These are phyloP conservation scores for Notechis scutatus DNA, from an alignment of 2,113 vertebrate genomes.

Conservation along the genomic window DNA sequence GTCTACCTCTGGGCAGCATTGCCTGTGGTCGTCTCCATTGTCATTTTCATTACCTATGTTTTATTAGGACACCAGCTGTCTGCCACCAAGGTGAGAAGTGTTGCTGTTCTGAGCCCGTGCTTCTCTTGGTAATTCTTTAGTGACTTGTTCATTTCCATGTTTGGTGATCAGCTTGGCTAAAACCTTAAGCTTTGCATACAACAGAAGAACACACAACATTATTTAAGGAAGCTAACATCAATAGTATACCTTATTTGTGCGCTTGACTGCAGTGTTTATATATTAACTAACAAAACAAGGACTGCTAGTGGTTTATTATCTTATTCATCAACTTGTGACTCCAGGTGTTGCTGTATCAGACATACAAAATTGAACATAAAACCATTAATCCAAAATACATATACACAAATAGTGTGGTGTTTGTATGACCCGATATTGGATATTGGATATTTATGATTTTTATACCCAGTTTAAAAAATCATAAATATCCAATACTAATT, in stretches of 20 bases:
- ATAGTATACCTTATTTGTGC: background rate
- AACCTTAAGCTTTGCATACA: background rate
- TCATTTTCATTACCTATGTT: conserved; percentile 89
- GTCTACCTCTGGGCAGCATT: conserved; percentile 95
- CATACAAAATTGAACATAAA: background rate
- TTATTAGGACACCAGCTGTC: conserved; percentile 89
- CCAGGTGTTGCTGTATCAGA: background rate
- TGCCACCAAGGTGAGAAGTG: conserved; percentile 84
- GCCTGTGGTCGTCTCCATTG: conserved; percentile 88
- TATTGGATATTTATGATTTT: too few relatives aligned
- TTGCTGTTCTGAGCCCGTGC: background rate
- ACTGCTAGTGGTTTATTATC: background rate
- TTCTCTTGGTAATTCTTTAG: background rate
- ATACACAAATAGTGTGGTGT: background rate
- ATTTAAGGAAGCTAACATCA: background rate
- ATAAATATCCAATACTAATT: background rate
- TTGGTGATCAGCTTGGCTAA: background rate
- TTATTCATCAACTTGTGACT: background rate
- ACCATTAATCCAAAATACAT: background rate
- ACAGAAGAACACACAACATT: background rate
- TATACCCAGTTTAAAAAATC: background rate
- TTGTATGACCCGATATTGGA: background rate
- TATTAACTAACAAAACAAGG: background rate
- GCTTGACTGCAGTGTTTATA: background rate
- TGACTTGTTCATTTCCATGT: background rate